Base-by-base conservation (phyloP, 2,888 invertebrate genomes). In the Nebria salina region DNA sequence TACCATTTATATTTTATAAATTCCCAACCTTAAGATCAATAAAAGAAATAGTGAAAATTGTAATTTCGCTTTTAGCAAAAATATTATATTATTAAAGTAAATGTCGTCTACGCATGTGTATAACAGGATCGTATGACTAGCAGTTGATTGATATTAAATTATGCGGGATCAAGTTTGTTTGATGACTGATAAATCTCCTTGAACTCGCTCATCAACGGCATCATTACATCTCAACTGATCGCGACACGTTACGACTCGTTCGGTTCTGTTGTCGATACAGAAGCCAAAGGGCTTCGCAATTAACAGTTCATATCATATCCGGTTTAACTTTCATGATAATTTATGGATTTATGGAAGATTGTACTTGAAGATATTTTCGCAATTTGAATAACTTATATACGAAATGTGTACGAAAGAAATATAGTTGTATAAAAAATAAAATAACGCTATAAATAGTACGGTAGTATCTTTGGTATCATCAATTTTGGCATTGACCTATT, bases 101-200 rank as follows among this genome's bases (percentile, higher is more conserved):
- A 34, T 5, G 5, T 34, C 54, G 54, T 54, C 6, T 54, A 54
- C 54, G 54, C 54, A 54, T 54, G 54, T 8, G 54, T 54, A 54
- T 34, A 34, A 34, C 34, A 25, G 64, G 25, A 75, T 75, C 65
- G 65, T 75, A 75, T 75, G 75, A 75, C 75, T 65, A 13, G 34
- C 34, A 34, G 34, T 75, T 65, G 75, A 75, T 75, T 75, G 75
- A 75, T 75, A 75, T 65, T 75, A 75, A 65, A 64, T 75, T 75
- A 75, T 75, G 64, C 64, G 75, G 75, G 75, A 75, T 75, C 75
- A 75, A 75, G 13, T 75, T 75, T 64, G 66, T 75, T 34, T 65
- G 66, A 66, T 65, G 65, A 75, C 34, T 41, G 65, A 34, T 75
- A 54, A 34, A 9, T 75, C 75, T 75, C 75, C 75, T 75, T 75